Base-by-base conservation (phyloP, 2,797 vertebrate genomes). In the Synanceia verrucosa region DNA sequence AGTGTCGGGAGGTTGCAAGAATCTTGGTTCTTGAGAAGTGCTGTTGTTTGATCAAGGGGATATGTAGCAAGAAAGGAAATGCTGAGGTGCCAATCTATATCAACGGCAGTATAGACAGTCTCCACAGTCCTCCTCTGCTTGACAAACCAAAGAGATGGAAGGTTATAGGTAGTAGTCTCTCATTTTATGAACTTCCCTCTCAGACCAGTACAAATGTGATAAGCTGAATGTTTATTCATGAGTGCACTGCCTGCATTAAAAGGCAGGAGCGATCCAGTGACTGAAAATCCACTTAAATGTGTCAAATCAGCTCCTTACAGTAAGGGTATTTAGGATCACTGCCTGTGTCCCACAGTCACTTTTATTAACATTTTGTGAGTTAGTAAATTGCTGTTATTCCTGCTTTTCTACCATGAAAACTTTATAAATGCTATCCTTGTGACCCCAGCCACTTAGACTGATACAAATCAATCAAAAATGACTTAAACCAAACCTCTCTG, bases 41-140 rank as follows among this genome's bases (percentile, higher is more conserved):
- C 65, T 59, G 31, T 82, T 87, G 82, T 88, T 88, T 89, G 87
- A 92, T 91, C 89, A 88, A 80, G 78, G 70, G 75, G 67, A 70
- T 78, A 44, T 83, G 59, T 70, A 48, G 67, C 60, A 13, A 61
- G 72, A n/a, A 48, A 66, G 70, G 82, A 85, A 89, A 76, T 48
- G 71, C 76, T 72, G 70, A 80, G 69, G 52, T 75, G 67, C 65
- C 78, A 68, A 67, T 80, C 67, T 37, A 59, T 73, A 83, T 84
- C 65, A 85, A 80, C 81, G 64, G 46, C 44, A 0, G 5, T 12
- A 24, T 41, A 43, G 63, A 76, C 4, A 21, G 64, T 75, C 60
- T 75, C 43, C 62, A 24, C 39, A 47, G 16, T 50, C 29, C 34
- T 76, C 65, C 76, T 73, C 14, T 63, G 26, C 52, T 69, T 57